Evolutionary conservation across 2,113 vertebrate species (phyloP), one percentile per base, ranked within the genome.

Genomic region (Bucco capensis): DNA sequence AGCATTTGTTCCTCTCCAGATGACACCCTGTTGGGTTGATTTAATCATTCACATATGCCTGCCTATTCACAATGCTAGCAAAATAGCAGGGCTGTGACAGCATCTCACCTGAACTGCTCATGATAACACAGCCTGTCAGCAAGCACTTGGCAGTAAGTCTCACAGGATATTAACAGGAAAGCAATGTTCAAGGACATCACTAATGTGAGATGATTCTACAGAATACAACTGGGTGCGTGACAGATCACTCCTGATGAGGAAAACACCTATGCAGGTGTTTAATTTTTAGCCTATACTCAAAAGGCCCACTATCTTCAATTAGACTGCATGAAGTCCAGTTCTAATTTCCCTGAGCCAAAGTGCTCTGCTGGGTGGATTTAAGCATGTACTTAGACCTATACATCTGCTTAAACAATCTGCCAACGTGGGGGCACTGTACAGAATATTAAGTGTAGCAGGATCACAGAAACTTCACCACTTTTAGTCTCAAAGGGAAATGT

Each of bases 21-120:
- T 95, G 94, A 94, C 96, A 96, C 94, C 90, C 91, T n/a, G 87
- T 94, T 88, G 93, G 81, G 92, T n/a, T 95, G 93, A 94, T 93
- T 95, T 96, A 95, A 96, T 96, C 83, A 78, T 47, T 94, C 88
- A 76, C 94, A 95, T 38, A 73, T 93, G 95, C 54, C 18, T 30
- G 90, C 71, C 80, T 85, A 25, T 90, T 54, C 92, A 80, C 71
- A 65, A 8, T 0, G 61, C 86, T 77, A 74, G 86, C 61, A 79
- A 89, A 94, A 94, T 86, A 91, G 74, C 93, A 89, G 72, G 69
- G 54, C 84, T 40, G 77, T 91, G 88, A 95, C 81, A 79, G 75
- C 95, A 93, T 89, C 93, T 95, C 85, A 94, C 94, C 91, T 95
- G 93, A 94, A 27, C 51, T 14, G 91, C 85, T 87, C 66, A 40